Conservation (phyloP, 2,888 invertebrate species). For the Ptychoptera albimana region DNA sequence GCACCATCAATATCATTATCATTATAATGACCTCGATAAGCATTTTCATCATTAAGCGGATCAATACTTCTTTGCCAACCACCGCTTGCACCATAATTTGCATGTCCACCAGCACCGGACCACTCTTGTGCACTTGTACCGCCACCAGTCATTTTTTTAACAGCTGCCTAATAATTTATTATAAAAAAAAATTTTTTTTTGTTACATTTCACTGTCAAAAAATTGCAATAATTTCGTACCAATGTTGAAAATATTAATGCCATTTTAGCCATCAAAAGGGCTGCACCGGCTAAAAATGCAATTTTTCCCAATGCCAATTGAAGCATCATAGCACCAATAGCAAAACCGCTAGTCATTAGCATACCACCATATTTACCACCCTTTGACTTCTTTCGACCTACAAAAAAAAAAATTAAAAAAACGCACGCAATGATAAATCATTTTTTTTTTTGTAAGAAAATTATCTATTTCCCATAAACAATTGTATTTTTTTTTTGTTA, state of each 20-base stretch:
- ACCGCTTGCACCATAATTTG: slow-evolving; percentile 21
- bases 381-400: slow-evolving; percentile 38
- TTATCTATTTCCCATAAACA: slow-evolving; percentile 1
- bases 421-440: no score
- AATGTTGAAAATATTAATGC: slow-evolving; percentile 43
- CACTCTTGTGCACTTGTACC: slow-evolving; percentile 37
- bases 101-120: slow-evolving; percentile 19
- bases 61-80: slow-evolving; percentile 30
- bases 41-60: slow-evolving; percentile 22
- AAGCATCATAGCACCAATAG: slow-evolving; percentile 43
- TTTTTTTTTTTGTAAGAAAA: no score
- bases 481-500: background rate
- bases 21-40: slow-evolving; percentile 18
- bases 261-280: slow-evolving; percentile 48
- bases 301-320: slow-evolving; percentile 52
- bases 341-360: slow-evolving; percentile 43
- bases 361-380: slow-evolving; percentile 31
- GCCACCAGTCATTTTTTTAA: slow-evolving; percentile 39
- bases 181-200: background rate
- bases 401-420: slow-evolving; percentile 9
- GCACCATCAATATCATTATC: background rate
- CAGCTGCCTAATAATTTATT: background rate
- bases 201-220: background rate
- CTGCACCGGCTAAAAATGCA: slow-evolving; percentile 48
- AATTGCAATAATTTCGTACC: no score